Base-by-base conservation (phyloP, 2,888 invertebrate species). In the Diploptera punctata region DNA sequence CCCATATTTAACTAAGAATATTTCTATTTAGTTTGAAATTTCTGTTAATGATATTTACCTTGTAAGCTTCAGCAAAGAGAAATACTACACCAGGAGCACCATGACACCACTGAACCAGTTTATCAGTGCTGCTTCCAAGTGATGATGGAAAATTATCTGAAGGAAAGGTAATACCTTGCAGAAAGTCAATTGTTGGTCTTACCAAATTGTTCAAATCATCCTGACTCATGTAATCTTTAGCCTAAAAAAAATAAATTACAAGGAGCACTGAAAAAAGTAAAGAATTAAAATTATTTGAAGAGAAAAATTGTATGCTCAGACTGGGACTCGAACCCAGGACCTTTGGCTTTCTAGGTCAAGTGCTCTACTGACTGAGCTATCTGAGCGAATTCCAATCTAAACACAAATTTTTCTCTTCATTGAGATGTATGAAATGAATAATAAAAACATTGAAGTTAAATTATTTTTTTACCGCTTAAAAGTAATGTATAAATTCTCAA, bases 31-130 rank as follows among this genome's bases (percentile, higher is more conserved):
- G 38, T 54, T 10, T 61, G 0, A 16, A 62, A 69, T 18, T 19
- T 43, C 24, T 10, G 21, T 19, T 13, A 19, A n/a, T 13, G 16
- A 3, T n/a, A 47, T 74, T 74, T 82, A 93, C 92, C 86, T 91
- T 85, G 79, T 89, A 86, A 52, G 93, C 92, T 76, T 88, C 82
- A 75, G 87, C 82, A 77, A 90, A 92, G 77, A 93, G 83, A 77
- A 91, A 89, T 16, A 93, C 87, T 84, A 93, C 92, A 47, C 95
- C 95, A 19, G 96, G 94, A 24, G 95, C 94, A n/a, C 97, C 97
- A 81, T 97, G 96, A 83, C 97, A 97, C 96, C 96, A 97, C 79
- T 97, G 97, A 21, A 97, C 90, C 75, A 95, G 86, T 81, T 88
- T 89, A 81, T 97, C 96, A 33, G 87, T 83, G 57, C 83, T 83